phyloP scores from a whole-genome alignment of 2,797 vertebrate genomes.

The Psittacula echo region DNA sequence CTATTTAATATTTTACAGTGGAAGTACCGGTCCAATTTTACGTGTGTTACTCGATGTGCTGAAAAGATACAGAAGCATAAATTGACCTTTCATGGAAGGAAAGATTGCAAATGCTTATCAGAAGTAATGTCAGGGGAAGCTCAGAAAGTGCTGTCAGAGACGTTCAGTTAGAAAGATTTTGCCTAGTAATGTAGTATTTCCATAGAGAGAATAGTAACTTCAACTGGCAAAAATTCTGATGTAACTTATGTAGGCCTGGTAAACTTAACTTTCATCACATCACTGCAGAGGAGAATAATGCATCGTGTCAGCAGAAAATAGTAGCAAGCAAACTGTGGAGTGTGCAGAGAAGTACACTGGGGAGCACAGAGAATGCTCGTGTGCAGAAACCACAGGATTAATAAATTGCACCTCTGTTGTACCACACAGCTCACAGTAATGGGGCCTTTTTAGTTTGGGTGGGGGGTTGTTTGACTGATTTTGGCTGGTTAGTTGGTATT shows the following conservation, averaged over 20 bases:
- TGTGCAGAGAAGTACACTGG: not conserved
- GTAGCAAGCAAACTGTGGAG: not conserved
- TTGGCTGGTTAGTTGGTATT: not conserved
- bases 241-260: not conserved
- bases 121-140: not conserved
- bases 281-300: not conserved
- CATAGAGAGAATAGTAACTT: not conserved
- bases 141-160: not conserved
- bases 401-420: not conserved
- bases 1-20: not conserved
- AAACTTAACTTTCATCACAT: not conserved
- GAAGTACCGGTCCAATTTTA: not conserved
- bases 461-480: not conserved
- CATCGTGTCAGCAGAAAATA: not conserved
- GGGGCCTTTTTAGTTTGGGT: not conserved
- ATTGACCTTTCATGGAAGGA: constrained; percentile 14
- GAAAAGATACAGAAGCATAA: not conserved
- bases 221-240: not conserved
- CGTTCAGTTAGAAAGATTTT: not conserved
- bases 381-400: not conserved
- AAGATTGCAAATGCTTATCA: constrained; percentile 24
- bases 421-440: not conserved
- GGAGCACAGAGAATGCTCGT: not conserved
- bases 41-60: not conserved
- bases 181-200: constrained; percentile 18